Evolutionary conservation across 1,140 invertebrate species (phyloP).

Genomic region (Sitophilus oryzae): DNA sequence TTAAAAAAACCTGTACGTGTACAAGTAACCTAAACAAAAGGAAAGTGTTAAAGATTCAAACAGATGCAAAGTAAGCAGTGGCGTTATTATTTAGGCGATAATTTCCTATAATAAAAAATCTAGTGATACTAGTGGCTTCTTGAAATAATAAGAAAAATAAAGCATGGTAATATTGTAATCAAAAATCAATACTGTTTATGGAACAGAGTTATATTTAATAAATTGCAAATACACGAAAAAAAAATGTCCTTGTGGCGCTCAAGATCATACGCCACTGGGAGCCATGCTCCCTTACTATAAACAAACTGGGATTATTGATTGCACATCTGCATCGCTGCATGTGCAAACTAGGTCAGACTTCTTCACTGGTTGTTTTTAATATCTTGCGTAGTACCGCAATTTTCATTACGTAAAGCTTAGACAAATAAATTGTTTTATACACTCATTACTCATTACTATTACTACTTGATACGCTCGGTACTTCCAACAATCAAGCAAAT

Average conservation of each 20-base stretch:
- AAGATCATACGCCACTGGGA: too few species aligned
- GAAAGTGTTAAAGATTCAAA: slow-evolving; percentile 17
- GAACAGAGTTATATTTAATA: too few species aligned
- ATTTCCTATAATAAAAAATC: too few species aligned
- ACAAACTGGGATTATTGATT: slow-evolving; percentile 18
- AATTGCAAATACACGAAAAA: too few species aligned
- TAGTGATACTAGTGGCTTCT: too few species aligned
- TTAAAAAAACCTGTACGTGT: slow-evolving; percentile 1
- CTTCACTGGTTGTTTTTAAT: slow-evolving; percentile 14
- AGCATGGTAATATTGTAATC: too few species aligned
- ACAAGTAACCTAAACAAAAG: slow-evolving; percentile 3
- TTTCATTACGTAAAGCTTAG: slow-evolving; percentile 19
- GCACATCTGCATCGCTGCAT: slow-evolving; percentile 17
- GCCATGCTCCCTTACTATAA: slow-evolving; percentile 9
- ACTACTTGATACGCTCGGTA: slow-evolving; percentile 13
- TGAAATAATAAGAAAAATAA: too few species aligned
- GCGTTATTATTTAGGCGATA: too few species aligned
- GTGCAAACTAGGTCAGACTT: slow-evolving; percentile 19
- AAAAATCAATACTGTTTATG: too few species aligned
- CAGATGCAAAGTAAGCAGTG: slow-evolving; percentile 16
- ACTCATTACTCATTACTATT: slow-evolving; percentile 16
- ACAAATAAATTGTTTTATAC: slow-evolving; percentile 19
- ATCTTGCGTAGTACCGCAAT: slow-evolving; percentile 16
- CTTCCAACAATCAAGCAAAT: slow-evolving; percentile 15
- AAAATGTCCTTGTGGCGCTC: too few species aligned